Percentiles rank a stretch among this genome's conserved stretches.
These are phyloP conservation scores for Gymnobelideus leadbeateri DNA, from an alignment of 2,113 vertebrate genomes.

Conservation along the genomic window DNA sequence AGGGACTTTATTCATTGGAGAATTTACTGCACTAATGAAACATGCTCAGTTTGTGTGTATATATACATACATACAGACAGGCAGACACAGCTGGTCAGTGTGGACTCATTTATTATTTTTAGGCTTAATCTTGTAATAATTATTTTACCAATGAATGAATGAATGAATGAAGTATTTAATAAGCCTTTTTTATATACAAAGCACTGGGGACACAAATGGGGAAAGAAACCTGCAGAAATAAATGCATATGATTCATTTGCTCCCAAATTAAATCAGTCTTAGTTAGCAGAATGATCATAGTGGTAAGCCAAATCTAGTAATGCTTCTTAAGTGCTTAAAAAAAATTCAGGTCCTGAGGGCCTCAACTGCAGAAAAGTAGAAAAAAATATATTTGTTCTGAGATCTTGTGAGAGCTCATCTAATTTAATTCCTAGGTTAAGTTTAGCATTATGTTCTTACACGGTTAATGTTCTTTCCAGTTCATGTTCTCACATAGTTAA, in stretches of 20 bases:
- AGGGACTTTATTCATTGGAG: neutral
- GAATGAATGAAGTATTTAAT: neutral
- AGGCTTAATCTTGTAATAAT: neutral
- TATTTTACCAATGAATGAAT: neutral
- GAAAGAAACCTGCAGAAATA: neutral
- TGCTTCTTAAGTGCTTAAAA: neutral
- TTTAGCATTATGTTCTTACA: conserved; percentile 36
- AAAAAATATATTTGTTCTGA: neutral
- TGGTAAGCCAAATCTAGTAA: conserved; percentile 21
- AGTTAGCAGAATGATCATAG: neutral
- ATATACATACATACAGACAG: neutral
- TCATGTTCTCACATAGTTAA: conserved; percentile 48
- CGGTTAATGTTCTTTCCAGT: conserved; percentile 59
- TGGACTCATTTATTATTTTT: neutral
- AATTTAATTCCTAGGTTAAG: conserved; percentile 48
- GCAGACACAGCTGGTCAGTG: neutral
- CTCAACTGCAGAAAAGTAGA: neutral
- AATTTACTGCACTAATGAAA: neutral
- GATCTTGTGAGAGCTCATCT: conserved; percentile 34
- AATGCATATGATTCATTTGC: neutral
- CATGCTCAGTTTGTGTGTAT: neutral
- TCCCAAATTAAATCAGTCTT: conserved; percentile 29
- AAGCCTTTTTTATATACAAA: neutral
- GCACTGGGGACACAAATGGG: neutral
- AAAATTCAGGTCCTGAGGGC: neutral